phyloP scores from a whole-genome alignment of 2,113 vertebrate genomes.

The Xerus inauris region DNA sequence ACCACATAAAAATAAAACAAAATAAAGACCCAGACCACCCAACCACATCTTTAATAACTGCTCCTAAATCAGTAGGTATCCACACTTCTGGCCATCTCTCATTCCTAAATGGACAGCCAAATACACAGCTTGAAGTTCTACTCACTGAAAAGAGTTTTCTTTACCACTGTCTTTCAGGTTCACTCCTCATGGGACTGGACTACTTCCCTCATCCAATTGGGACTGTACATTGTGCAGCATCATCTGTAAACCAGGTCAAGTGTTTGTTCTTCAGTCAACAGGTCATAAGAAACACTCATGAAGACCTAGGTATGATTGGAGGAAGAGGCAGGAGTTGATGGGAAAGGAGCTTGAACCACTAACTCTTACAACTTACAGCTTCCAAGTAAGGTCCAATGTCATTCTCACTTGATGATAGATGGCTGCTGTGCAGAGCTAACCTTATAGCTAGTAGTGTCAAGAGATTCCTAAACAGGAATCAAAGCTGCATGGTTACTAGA shows the following conservation, averaged over 20 bases:
- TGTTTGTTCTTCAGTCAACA: neutral
- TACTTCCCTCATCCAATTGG: neutral
- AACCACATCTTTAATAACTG: neutral
- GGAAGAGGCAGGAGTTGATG: neutral
- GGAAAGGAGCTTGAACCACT: neutral
- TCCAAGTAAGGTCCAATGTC: neutral
- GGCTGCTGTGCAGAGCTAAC: neutral
- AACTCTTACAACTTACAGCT: neutral
- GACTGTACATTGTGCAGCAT: neutral
- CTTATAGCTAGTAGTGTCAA: neutral
- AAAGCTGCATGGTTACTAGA: neutral
- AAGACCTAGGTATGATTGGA: neutral
- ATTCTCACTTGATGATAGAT: neutral
- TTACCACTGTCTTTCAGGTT: neutral
- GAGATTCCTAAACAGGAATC: neutral
- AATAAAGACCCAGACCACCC: too few relatives aligned
- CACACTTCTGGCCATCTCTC: neutral
- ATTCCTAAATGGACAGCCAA: neutral
- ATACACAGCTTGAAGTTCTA: neutral
- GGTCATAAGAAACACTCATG: neutral
- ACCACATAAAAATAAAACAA: too few relatives aligned
- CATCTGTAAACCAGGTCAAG: neutral
- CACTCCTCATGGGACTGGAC: neutral
- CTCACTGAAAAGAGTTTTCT: neutral
- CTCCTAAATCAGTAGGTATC: neutral